These are phyloP conservation scores for Cheiracanthium punctorium DNA, from an alignment of 2,888 invertebrate species.

Conservation along the genomic window DNA sequence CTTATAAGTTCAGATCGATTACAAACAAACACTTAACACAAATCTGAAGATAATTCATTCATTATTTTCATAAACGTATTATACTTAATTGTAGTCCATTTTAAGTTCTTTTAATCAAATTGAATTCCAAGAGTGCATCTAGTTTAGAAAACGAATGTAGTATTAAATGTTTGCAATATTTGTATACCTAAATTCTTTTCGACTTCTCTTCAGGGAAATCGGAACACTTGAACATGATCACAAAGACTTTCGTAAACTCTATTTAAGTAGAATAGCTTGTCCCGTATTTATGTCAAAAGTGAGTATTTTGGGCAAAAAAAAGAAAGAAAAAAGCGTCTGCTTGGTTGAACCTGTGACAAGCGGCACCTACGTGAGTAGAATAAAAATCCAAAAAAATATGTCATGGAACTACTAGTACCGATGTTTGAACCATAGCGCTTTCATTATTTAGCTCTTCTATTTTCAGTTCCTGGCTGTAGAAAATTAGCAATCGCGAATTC, in stretches of 20 bases:
- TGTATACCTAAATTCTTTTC: too few species aligned
- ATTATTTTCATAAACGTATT: too few species aligned
- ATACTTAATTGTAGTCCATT: too few species aligned
- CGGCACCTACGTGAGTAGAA: conserved; percentile 34
- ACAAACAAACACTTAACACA: too few species aligned
- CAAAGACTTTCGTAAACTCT: not conserved
- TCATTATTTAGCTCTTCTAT: conserved; percentile 48
- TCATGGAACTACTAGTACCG: conserved; percentile 35
- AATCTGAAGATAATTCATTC: too few species aligned
- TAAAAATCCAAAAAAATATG: conserved; percentile 37
- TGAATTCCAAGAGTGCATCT: too few species aligned
- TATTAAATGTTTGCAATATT: too few species aligned
- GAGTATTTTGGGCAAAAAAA: conserved; percentile 25
- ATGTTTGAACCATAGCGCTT: conserved; percentile 32
- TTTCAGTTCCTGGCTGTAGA: conserved; percentile 20
- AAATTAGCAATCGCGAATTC: conserved; percentile 28
- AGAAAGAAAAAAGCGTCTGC: conserved; percentile 42
- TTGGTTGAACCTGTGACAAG: conserved; percentile 37
- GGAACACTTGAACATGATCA: too few species aligned
- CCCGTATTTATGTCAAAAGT: conserved; percentile 39
- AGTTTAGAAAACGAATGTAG: too few species aligned
- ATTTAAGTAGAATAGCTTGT: not conserved
- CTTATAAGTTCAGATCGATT: too few species aligned
- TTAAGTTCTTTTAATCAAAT: too few species aligned
- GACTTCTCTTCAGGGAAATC: too few species aligned